phyloP scores from a whole-genome alignment of 2,888 invertebrate genomes.

The Cheilosia vulpina region DNA sequence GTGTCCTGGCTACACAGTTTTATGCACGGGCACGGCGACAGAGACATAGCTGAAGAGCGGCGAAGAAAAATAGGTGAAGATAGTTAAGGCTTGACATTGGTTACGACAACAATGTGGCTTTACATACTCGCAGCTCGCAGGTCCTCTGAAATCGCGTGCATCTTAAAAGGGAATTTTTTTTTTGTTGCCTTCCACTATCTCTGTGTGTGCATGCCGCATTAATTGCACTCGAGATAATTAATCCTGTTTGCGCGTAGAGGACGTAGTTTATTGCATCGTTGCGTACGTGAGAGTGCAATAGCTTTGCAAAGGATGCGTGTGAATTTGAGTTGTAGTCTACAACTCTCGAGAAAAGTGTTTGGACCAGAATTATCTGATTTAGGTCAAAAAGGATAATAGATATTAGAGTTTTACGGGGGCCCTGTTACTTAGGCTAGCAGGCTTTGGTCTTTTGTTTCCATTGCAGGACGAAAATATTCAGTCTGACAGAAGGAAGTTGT shows the following conservation, averaged over 20 bases:
- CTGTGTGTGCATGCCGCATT: constrained; percentile 32
- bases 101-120: constrained; percentile 50
- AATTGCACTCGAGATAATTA: constrained; percentile 70
- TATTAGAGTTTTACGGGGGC: no score
- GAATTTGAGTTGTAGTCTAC: constrained; percentile 4
- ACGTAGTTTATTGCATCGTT: constrained; percentile 41
- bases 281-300: constrained; percentile 13
- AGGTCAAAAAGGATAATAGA: background rate
- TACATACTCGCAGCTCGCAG: constrained; percentile 37
- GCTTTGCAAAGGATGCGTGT: constrained; percentile 17
- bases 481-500: background rate
- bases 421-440: no score
- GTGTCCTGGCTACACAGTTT: constrained; percentile 47
- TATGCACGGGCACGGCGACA: constrained; percentile 45
- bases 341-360: background rate
- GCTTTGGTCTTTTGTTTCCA: background rate
- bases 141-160: constrained; percentile 18
- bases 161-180: constrained; percentile 20
- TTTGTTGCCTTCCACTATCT: background rate
- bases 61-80: constrained; percentile 57
- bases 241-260: constrained; percentile 57
- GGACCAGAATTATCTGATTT: background rate
- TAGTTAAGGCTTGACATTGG: constrained; percentile 67
- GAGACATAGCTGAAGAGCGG: background rate
- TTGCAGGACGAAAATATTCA: background rate